These are phyloP conservation scores for Eupristina koningsbergeri DNA, from an alignment of 1,140 invertebrate species.

Conservation along the genomic window DNA sequence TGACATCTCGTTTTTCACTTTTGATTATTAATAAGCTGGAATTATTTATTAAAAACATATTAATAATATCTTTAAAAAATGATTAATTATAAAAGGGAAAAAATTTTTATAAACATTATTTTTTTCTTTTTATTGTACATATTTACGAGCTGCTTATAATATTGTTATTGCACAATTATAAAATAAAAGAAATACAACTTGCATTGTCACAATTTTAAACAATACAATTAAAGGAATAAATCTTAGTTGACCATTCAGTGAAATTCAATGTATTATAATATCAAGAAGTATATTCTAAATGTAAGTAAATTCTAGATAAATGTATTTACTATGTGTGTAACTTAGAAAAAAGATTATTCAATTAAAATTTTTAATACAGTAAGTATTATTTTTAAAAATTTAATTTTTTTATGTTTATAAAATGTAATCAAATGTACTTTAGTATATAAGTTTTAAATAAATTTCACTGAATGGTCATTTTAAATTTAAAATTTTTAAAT, in stretches of 20 bases:
- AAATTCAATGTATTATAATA: slow-evolving; percentile 42
- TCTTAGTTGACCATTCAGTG: slow-evolving; percentile 38
- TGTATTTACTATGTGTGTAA: slow-evolving; percentile 22
- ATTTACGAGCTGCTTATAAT: slow-evolving; percentile 45
- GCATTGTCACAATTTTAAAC: slow-evolving; percentile 46
- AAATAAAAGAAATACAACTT: slow-evolving; percentile 36
- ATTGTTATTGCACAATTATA: slow-evolving; percentile 48
- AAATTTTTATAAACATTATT: slow-evolving; percentile 17
- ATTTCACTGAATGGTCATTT: slow-evolving; percentile 50
- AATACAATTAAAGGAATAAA: slow-evolving; percentile 48
- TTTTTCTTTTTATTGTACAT: slow-evolving; percentile 48
- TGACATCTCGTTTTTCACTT: slow-evolving; percentile 4
- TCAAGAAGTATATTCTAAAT: slow-evolving; percentile 26
- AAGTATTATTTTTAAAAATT: background rate
- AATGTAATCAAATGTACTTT: slow-evolving; percentile 45
- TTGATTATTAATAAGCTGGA: slow-evolving; percentile 22
- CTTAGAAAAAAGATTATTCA: slow-evolving; percentile 5
- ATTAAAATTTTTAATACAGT: slow-evolving; percentile 15
- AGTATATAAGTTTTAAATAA: slow-evolving; percentile 34
- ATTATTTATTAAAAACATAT: slow-evolving; percentile 62
- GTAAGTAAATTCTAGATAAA: slow-evolving; percentile 23
- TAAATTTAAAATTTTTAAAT: too few relatives aligned
- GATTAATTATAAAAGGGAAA: slow-evolving; percentile 37
- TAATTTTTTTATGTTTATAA: slow-evolving; percentile 44
- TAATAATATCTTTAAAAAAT: slow-evolving; percentile 53